phyloP scores from a whole-genome alignment of 2,888 invertebrate genomes.

The Limnephilus auricula region DNA sequence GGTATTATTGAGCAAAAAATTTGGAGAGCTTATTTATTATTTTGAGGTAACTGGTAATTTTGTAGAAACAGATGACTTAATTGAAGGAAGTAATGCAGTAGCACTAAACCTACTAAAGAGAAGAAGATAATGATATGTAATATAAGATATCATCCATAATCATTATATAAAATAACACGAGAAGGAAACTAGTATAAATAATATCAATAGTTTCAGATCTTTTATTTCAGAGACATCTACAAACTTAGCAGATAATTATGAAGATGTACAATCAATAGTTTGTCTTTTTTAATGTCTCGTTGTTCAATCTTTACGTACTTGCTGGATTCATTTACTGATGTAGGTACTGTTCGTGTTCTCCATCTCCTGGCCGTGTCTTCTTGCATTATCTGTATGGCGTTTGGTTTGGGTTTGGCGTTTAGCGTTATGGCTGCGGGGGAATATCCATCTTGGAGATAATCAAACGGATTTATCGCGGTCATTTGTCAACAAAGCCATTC shows the following conservation, averaged over 20 bases:
- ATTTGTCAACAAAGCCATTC: constrained; percentile 65
- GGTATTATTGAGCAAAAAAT: too few species aligned
- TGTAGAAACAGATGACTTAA: background rate
- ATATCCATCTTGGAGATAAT: constrained; percentile 61
- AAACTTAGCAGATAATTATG: background rate
- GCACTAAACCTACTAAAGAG: background rate
- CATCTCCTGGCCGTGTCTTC: background rate
- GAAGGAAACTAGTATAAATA: too few species aligned
- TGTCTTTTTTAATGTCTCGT: background rate
- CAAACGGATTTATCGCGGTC: constrained; percentile 62
- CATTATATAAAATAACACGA: too few species aligned
- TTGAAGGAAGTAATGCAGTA: background rate
- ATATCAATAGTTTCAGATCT: too few species aligned
- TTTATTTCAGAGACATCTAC: background rate
- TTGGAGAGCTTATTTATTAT: too few species aligned
- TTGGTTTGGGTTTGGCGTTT: background rate
- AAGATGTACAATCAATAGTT: background rate
- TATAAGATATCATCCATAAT: too few species aligned
- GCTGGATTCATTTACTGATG: background rate
- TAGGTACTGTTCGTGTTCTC: too few species aligned
- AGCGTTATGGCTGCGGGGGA: constrained; percentile 48
- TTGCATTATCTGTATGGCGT: background rate
- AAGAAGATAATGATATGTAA: too few species aligned
- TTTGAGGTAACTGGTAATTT: background rate
- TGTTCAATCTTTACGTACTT: background rate